Percentiles rank a stretch among this genome's conserved stretches.
Evolutionary conservation across 2,113 vertebrate genomes (phyloP).

Genomic region (Solea senegalensis): DNA sequence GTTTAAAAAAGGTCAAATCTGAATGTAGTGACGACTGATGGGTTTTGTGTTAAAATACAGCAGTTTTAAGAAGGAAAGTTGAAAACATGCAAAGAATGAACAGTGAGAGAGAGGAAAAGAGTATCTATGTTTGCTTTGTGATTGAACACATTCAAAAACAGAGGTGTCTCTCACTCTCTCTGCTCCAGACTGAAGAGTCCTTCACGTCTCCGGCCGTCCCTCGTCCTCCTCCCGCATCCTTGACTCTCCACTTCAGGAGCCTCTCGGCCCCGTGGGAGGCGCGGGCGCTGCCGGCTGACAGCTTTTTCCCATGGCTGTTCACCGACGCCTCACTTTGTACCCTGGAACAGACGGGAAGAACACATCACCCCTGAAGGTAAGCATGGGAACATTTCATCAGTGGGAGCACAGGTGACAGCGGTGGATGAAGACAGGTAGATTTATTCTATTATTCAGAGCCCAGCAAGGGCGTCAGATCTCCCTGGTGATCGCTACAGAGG

Average conservation of each 20-base stretch:
- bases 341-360: constrained; percentile 68
- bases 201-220: constrained; percentile 56
- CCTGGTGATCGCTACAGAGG: constrained; percentile 53
- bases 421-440: constrained; percentile 57
- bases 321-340: constrained; percentile 44
- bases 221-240: constrained; percentile 57
- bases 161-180: constrained; percentile 57
- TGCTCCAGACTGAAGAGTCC: constrained; percentile 13
- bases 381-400: constrained; percentile 64
- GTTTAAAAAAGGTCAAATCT: no score
- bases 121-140: neutral
- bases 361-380: constrained; percentile 53
- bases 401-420: constrained; percentile 51
- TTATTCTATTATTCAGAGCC: constrained; percentile 72
- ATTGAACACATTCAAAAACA: constrained; percentile 15
- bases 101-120: no score
- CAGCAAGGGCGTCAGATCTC: constrained; percentile 63
- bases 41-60: no score
- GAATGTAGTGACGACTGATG: no score
- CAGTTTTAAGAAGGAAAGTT: neutral
- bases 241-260: constrained; percentile 34
- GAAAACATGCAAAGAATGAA: constrained; percentile 7
- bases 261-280: no score
- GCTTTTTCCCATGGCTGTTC: constrained; percentile 42
- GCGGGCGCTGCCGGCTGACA: constrained; percentile 57